These are phyloP conservation scores for Drosophila meridionalis DNA, from an alignment of 2,888 invertebrate genomes.

Conservation along the genomic window DNA sequence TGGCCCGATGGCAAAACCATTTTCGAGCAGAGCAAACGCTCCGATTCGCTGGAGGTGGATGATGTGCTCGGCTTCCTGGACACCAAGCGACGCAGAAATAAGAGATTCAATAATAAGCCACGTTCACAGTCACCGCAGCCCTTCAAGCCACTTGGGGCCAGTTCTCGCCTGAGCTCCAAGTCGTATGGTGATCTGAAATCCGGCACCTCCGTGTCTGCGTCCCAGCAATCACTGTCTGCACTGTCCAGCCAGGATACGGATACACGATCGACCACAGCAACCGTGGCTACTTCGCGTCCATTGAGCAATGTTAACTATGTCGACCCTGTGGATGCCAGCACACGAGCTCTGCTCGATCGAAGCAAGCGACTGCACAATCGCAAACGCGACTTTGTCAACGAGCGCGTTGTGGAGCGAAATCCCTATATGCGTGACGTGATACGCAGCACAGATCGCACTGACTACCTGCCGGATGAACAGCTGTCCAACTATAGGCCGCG, in stretches of 20 bases:
- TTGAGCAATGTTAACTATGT: slow-evolving; percentile 38
- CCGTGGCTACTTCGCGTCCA: slow-evolving; percentile 56
- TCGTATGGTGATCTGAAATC: slow-evolving; percentile 74
- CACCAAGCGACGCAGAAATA: slow-evolving; percentile 22
- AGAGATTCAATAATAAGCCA: slow-evolving; percentile 52
- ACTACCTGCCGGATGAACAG: slow-evolving; percentile 64
- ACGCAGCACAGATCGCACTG: slow-evolving; percentile 56
- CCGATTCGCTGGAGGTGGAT: slow-evolving; percentile 44
- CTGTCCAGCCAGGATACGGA: slow-evolving; percentile 70
- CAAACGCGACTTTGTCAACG: slow-evolving; percentile 84
- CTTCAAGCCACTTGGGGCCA: slow-evolving; percentile 56
- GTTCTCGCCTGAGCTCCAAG: slow-evolving; percentile 64
- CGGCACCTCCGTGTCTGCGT: slow-evolving; percentile 54
- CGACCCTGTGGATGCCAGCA: slow-evolving; percentile 76
- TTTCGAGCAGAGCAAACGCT: slow-evolving; percentile 51
- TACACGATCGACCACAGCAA: slow-evolving; percentile 51
- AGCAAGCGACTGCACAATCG: slow-evolving; percentile 83
- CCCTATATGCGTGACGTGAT: slow-evolving; percentile 84
- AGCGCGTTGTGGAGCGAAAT: slow-evolving; percentile 84
- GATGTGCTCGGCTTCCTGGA: slow-evolving; percentile 45
- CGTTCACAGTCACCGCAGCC: slow-evolving; percentile 73
- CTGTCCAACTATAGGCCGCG: slow-evolving; percentile 77
- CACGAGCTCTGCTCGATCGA: slow-evolving; percentile 82
- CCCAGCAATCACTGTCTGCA: slow-evolving; percentile 62
- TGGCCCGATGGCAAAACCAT: slow-evolving; percentile 81